Conservation (phyloP, 2,797 vertebrate species). For the Micrastur ruficollis region DNA sequence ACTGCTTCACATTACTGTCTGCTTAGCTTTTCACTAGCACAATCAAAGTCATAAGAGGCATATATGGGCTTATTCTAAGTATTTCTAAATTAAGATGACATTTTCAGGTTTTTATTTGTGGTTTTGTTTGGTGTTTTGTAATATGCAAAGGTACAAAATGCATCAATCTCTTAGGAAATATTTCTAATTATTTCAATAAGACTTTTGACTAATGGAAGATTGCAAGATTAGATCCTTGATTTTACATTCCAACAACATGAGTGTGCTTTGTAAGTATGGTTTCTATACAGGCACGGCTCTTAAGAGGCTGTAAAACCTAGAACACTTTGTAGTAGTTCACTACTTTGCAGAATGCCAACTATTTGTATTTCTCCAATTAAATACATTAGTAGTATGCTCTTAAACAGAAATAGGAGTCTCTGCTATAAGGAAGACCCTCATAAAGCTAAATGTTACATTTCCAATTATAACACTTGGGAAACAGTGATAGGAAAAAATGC, state of each 20-base stretch:
- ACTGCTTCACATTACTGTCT: neutral
- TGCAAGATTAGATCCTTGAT: neutral
- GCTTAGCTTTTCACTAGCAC: neutral
- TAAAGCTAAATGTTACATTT: conserved; percentile 51
- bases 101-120: neutral
- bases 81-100: neutral
- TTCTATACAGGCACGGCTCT: neutral
- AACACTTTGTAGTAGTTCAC: neutral
- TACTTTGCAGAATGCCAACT: neutral
- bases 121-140: neutral
- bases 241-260: neutral
- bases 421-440: conserved; percentile 8
- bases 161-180: neutral
- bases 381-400: neutral
- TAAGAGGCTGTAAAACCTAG: conserved; percentile 7
- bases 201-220: neutral
- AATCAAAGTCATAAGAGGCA: neutral
- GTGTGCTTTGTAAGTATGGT: neutral
- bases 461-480: conserved; percentile 22
- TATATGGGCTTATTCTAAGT: neutral
- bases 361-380: conserved; percentile 52
- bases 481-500: conserved; percentile 14
- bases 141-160: neutral
- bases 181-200: neutral
- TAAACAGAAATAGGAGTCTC: conserved; percentile 9